These are phyloP conservation scores for Prunella strophiata DNA, from an alignment of 2,797 vertebrate species.

Conservation along the genomic window DNA sequence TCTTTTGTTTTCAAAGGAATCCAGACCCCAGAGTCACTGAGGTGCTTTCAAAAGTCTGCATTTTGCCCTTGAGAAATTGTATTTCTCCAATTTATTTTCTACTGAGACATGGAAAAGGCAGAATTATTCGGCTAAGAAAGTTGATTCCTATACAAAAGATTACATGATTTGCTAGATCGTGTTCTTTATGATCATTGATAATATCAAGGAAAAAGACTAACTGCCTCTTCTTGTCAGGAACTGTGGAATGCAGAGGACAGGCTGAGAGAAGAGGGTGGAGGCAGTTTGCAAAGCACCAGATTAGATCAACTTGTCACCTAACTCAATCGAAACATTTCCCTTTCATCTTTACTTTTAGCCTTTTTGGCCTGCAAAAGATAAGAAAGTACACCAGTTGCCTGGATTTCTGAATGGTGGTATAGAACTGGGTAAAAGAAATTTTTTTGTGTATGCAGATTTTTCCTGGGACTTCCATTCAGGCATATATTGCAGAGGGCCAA, in stretches of 20 bases:
- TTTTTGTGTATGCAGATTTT: constrained; percentile 15
- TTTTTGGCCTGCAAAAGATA: constrained; percentile 56
- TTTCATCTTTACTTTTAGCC: constrained; percentile 62
- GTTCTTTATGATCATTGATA: constrained; percentile 48
- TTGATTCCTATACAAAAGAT: constrained; percentile 34
- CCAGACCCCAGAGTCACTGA: constrained; percentile 12
- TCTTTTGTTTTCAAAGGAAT: constrained; percentile 34
- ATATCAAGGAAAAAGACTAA: constrained; percentile 43
- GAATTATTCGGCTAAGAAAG: constrained; percentile 12
- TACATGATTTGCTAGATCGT: constrained; percentile 49
- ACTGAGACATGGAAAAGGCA: constrained; percentile 19
- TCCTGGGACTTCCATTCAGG: constrained; percentile 33
- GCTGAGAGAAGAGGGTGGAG: constrained; percentile 25
- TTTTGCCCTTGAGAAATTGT: constrained; percentile 60
- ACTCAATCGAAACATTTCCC: neutral
- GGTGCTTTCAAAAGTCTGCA: constrained; percentile 24
- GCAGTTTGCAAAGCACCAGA: neutral
- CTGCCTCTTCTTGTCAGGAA: constrained; percentile 3
- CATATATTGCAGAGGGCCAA: neutral
- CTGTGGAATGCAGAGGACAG: neutral
- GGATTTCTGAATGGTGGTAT: constrained; percentile 56
- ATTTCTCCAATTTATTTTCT: constrained; percentile 41
- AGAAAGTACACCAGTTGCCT: constrained; percentile 46
- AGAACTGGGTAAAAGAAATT: constrained; percentile 50
- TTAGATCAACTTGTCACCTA: constrained; percentile 49